Evolutionary conservation across 2,113 vertebrate genomes (phyloP).

Genomic region (Triplophysa tibetana): DNA sequence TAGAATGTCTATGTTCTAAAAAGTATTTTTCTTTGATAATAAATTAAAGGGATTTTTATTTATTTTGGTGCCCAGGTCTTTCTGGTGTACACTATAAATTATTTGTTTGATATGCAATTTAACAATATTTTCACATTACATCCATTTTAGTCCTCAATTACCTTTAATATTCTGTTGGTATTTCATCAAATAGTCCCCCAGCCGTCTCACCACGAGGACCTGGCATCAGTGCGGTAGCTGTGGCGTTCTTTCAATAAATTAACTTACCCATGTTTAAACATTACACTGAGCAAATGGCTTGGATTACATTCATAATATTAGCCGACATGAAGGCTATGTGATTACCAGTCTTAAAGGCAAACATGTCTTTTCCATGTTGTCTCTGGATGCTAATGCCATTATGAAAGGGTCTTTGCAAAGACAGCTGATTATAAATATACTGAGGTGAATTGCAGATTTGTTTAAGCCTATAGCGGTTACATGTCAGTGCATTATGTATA

Average conservation of each 20-base stretch:
- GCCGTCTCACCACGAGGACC: background rate
- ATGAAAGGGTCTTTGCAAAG: background rate
- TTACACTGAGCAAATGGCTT: background rate
- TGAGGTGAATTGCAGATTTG: background rate
- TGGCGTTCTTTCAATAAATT: background rate
- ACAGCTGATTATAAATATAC: background rate
- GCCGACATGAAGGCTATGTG: background rate
- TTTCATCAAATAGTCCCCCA: slow-evolving; percentile 1
- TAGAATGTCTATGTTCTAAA: too few species aligned
- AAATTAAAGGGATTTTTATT: too few species aligned
- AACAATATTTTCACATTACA: too few species aligned
- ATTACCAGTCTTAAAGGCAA: background rate
- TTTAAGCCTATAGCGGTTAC: background rate
- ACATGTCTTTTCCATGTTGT: background rate
- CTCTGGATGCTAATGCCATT: background rate
- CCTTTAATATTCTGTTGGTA: background rate
- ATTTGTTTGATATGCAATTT: too few species aligned
- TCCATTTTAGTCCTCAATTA: background rate
- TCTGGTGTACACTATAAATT: too few species aligned
- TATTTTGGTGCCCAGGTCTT: too few species aligned
- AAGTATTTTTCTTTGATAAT: too few species aligned
- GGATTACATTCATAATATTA: background rate
- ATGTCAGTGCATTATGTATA: background rate
- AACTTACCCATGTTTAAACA: background rate
- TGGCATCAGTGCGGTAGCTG: background rate